Evolutionary conservation across 2,888 invertebrate species (phyloP).

Genomic region (Elegia similella): DNA sequence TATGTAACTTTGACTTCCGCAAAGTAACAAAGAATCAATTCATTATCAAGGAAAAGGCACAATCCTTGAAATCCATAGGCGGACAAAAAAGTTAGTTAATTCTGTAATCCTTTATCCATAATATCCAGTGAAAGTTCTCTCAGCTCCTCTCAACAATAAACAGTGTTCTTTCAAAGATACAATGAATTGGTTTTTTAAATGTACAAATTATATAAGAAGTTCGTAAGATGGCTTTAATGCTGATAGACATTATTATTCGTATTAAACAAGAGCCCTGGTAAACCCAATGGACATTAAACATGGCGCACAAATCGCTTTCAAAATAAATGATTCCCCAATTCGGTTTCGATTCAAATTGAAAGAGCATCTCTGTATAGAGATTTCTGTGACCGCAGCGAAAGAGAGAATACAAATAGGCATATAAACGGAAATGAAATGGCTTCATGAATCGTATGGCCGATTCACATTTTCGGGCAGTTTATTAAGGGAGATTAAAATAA

Average conservation of each 20-base stretch:
- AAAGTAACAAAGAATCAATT: too few relatives aligned
- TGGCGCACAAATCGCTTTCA: slow-evolving; percentile 62
- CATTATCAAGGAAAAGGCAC: too few relatives aligned
- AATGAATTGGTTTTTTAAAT: too few relatives aligned
- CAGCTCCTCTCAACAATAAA: too few relatives aligned
- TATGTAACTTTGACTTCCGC: too few relatives aligned
- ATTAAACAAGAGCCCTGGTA: slow-evolving; percentile 42
- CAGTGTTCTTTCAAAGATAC: too few relatives aligned
- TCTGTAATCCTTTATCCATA: too few relatives aligned
- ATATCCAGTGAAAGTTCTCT: too few relatives aligned
- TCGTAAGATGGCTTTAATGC: too few relatives aligned
- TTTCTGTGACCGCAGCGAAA: slow-evolving; percentile 71
- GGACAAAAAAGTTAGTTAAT: too few relatives aligned
- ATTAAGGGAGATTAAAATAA: slow-evolving; percentile 46
- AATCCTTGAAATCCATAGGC: too few relatives aligned
- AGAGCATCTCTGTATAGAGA: slow-evolving; percentile 73
- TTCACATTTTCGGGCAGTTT: slow-evolving; percentile 52
- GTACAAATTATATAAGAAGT: too few relatives aligned
- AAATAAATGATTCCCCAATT: slow-evolving; percentile 75
- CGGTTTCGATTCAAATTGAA: slow-evolving; percentile 78
- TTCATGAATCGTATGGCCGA: slow-evolving; percentile 66
- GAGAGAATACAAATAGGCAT: slow-evolving; percentile 74
- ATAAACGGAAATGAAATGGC: slow-evolving; percentile 73
- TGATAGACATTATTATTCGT: slow-evolving; percentile 32
- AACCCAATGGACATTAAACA: slow-evolving; percentile 50